Base-by-base conservation (phyloP, 2,888 invertebrate genomes). In the Ophion ellenae region DNA sequence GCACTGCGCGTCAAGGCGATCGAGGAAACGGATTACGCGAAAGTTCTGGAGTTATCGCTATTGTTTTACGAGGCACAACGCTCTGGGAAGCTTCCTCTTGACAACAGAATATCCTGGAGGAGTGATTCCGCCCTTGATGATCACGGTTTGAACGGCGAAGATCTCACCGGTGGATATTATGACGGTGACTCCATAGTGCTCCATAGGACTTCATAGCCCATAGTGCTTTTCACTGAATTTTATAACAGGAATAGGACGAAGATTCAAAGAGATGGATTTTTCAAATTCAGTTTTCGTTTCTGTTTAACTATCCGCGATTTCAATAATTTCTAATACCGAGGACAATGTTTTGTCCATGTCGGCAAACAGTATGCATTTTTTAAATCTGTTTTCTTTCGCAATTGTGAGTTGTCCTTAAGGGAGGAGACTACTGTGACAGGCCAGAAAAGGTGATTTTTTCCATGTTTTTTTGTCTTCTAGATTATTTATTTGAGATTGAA, bases 31-130 rank as follows among this genome's bases (percentile, higher is more conserved):
- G 94, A 95, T 89, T 95, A 95, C 89, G 93, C 93, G 40, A 91
- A 94, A 85, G 95, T 94, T 0, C 86, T 95, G 77, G 93, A 94
- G 85, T 91, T 95, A 53, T 95, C 95, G 11, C 90, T 95, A 69
- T 90, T 95, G 74, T 95, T 95, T 90, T 95, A 95, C 92, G 95
- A 95, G 90, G 95, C 95, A 1, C 95, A 95, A 90, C 92, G 95
- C 61, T 95, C 95, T 2, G 95, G 95, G 17, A 94, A 93, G 80
- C 92, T 96, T 17, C 95, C 95, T 0, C 87, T 91, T 20, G 93
- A 94, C 85, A 95, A 95, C 89, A 91, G 95, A 59, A 94, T 96
- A 80, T 89, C 93, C 20, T 96, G 95, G 95, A 91, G 95, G 81
- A 94, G 94, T 2, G 95, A 96, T 91, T 95, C 95, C 0, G 95